Base-by-base conservation (phyloP, 2,888 invertebrate genomes). In the Synanthedon tipuliformis region DNA sequence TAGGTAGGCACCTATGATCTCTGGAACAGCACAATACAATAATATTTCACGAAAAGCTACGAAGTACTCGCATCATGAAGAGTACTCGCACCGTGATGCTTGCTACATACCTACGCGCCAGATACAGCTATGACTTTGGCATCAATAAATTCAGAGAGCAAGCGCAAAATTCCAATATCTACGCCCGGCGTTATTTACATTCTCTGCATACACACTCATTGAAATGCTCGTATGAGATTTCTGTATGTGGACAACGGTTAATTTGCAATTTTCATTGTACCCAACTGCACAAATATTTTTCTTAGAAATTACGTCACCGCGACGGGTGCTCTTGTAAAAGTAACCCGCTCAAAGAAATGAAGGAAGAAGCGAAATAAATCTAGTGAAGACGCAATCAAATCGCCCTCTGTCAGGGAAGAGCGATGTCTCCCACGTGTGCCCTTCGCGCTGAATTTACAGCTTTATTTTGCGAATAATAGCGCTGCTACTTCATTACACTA, bases 301-400 rank as follows among this genome's bases (percentile, higher is more conserved):
- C 27, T 51, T 55, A 56, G 53, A 54, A 56, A 54, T 58, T 52
- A 50, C 51, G 48, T 48, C 52, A 23, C 40, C 49, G 51, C 51
- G 53, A 53, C 48, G 52, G 53, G 52, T 23, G 54, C 51, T 50
- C 40, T 57, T 51, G 16, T 52, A 52, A 55, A 53, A 57, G 56
- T 57, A 57, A 55, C 57, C 51, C 52, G 54, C 60, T 56, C 56
- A 50, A 61, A 61, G 59, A 61, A 62, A 65, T 65, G 63, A 66
- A 65, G 62, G 59, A 58, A 54, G 55, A 57, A 53, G 54, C 51
- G 56, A 57, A 65, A 73, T 77, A 75, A 74, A 76, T 78, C 74
- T 67, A 60, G 60, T 56, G 66, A 64, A 65, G 68, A 68, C 66
- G 71, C 69, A 77, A 77, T 76, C 72, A 75, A 71, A 65, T 66